These are phyloP conservation scores for Hypocryptadius cinnamomeus DNA, from an alignment of 2,113 vertebrate genomes.

Conservation along the genomic window DNA sequence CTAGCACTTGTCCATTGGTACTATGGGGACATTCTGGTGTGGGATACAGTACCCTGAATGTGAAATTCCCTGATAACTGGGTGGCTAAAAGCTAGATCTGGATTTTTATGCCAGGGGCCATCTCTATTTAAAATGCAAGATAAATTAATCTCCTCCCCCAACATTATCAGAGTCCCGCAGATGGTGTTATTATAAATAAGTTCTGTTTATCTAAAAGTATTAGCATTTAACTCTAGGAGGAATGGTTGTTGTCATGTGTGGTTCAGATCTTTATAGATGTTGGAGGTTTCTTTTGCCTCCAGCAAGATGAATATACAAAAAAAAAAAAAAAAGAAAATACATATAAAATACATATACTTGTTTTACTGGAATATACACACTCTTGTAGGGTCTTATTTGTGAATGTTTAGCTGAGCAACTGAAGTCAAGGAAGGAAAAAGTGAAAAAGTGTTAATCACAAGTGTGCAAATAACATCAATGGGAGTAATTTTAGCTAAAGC, in stretches of 20 bases:
- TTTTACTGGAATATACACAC: not conserved
- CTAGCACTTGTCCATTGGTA: not conserved
- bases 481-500: not conserved
- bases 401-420: not conserved
- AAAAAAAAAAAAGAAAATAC: not conserved
- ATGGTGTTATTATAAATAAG: conserved; percentile 54
- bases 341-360: not conserved
- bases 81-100: conserved; percentile 37
- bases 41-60: not conserved
- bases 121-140: conserved; percentile 61
- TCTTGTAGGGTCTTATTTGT: not conserved
- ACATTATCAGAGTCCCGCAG: conserved; percentile 48
- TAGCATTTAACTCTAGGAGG: conserved; percentile 50
- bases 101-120: conserved; percentile 41
- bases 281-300: conserved; percentile 11
- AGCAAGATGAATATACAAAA: not conserved
- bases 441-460: not conserved
- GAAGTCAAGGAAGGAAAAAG: not conserved
- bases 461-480: not conserved
- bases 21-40: not conserved
- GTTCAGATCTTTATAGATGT: conserved; percentile 33
- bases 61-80: conserved; percentile 40
- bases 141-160: conserved; percentile 52
- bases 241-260: conserved; percentile 26
- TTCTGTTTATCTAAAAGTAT: conserved; percentile 59